A percentile compares a stretch with the other conserved stretches of the same genome.
phyloP scores from a whole-genome alignment of 2,113 vertebrate species.

The Condylura cristata region DNA sequence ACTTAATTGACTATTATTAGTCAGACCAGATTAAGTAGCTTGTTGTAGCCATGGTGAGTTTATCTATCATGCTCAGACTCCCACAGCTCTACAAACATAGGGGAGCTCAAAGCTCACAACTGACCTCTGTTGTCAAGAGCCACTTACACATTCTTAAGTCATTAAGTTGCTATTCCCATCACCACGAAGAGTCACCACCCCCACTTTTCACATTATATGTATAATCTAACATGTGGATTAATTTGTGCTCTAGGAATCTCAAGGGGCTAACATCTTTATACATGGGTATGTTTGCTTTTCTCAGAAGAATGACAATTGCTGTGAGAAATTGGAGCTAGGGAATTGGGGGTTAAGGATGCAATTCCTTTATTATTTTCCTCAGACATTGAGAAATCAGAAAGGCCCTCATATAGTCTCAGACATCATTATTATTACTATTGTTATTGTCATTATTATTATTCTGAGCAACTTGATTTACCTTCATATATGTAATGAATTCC shows the following conservation, averaged over 20 bases:
- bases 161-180: not conserved
- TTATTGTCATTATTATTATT: not conserved
- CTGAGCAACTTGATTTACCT: not conserved
- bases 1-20: constrained; percentile 80
- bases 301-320: constrained; percentile 46
- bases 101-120: constrained; percentile 19
- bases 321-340: not conserved
- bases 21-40: constrained; percentile 72
- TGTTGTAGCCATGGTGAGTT: constrained; percentile 58
- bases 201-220: constrained; percentile 40
- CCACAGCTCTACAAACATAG: constrained; percentile 33
- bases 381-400: not conserved
- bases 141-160: constrained; percentile 60
- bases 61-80: constrained; percentile 60
- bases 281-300: constrained; percentile 63
- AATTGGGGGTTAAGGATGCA: not conserved
- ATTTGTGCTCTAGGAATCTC: constrained; percentile 54
- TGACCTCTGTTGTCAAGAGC: not conserved
- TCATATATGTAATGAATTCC: not conserved
- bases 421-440: not conserved
- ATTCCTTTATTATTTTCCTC: not conserved
- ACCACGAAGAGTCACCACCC: not conserved
- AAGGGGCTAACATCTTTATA: constrained; percentile 20
- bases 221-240: constrained; percentile 55
- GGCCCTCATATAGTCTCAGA: not conserved